These are phyloP conservation scores for Eilema griseolum DNA, from an alignment of 2,888 invertebrate species.

Conservation along the genomic window DNA sequence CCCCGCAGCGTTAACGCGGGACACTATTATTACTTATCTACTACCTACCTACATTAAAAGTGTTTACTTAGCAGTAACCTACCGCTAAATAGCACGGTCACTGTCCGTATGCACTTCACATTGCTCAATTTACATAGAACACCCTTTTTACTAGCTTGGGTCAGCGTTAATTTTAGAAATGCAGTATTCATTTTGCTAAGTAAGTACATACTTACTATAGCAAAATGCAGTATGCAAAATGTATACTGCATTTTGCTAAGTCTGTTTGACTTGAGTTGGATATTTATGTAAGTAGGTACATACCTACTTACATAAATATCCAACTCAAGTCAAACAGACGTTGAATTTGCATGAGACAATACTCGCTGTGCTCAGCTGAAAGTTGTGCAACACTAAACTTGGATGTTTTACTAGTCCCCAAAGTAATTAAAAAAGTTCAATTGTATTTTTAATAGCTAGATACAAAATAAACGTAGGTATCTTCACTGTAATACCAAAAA, in stretches of 20 bases:
- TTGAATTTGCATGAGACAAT: constrained; percentile 46
- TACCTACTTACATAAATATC: neutral
- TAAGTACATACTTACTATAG: neutral
- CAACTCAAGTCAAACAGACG: constrained; percentile 1
- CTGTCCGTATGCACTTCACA: constrained; percentile 15
- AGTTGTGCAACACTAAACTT: neutral
- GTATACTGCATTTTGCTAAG: too few relatives aligned
- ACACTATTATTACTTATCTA: neutral
- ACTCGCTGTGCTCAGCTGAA: constrained; percentile 10
- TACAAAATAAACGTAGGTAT: too few relatives aligned
- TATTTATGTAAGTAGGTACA: too few relatives aligned
- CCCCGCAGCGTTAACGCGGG: constrained; percentile 3
- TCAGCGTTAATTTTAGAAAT: constrained; percentile 31
- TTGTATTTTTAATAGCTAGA: too few relatives aligned
- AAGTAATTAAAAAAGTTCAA: too few relatives aligned
- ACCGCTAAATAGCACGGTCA: constrained; percentile 11
- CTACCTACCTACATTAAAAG: constrained; percentile 17
- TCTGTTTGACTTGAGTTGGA: too few relatives aligned
- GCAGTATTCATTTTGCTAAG: constrained; percentile 30
- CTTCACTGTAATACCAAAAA: too few relatives aligned
- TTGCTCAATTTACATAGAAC: constrained; percentile 36
- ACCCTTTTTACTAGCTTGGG: constrained; percentile 25
- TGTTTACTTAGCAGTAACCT: constrained; percentile 7
- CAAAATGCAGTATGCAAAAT: too few relatives aligned
- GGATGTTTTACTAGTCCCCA: constrained; percentile 24